phyloP scores from a whole-genome alignment of 2,797 vertebrate genomes.

The Amazona ochrocephala region DNA sequence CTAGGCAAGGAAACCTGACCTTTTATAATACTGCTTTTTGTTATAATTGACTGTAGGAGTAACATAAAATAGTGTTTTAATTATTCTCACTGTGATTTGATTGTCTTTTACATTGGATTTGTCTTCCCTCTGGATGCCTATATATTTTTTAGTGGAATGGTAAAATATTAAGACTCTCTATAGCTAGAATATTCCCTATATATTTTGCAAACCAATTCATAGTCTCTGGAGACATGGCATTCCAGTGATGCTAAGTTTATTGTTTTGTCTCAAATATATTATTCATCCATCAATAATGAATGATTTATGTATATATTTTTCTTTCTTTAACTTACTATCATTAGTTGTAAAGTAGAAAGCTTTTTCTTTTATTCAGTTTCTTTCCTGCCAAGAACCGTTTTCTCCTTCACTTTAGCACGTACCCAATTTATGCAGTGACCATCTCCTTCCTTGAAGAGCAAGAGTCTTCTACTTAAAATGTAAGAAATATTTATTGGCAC shows the following conservation, averaged over 20 bases:
- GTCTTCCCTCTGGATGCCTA: not conserved
- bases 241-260: not conserved
- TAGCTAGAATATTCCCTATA: not conserved
- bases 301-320: not conserved
- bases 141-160: not conserved
- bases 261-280: constrained; percentile 1
- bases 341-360: not conserved
- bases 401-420: not conserved
- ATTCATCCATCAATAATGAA: not conserved
- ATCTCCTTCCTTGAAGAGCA: not conserved
- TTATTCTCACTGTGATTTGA: not conserved
- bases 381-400: constrained; percentile 6
- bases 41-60: not conserved
- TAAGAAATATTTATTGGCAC: constrained; percentile 16
- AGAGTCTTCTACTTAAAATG: not conserved
- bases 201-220: not conserved
- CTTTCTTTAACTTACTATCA: not conserved
- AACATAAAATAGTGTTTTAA: not conserved
- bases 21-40: not conserved
- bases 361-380: not conserved
- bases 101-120: not conserved
- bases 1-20: not conserved
- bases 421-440: constrained; percentile 6
- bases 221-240: not conserved
- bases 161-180: not conserved